Evolutionary conservation across 2,888 invertebrate species (phyloP), one percentile per base, ranked within the genome.

Genomic region (Andrena bucephala): DNA sequence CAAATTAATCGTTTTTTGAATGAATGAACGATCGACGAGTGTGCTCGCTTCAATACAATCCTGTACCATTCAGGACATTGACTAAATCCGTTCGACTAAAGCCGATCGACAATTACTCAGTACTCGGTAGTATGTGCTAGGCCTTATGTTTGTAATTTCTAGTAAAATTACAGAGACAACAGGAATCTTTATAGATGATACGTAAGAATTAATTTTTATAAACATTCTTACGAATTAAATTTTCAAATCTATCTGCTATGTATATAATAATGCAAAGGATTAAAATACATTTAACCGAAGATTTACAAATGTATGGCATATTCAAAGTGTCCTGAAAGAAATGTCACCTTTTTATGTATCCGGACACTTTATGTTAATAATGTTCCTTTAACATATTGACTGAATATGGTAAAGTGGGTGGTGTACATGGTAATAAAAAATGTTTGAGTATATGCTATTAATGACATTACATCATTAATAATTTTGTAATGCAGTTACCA

Each of bases 341-440:
- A 73, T 83, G 54, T 71, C 59, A 77, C 20, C 52, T 82, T 80
- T 75, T 48, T 20, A 33, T 87, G 48, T 71, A 33, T 68, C 29
- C 70, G 78, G 54, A 75, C 24, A 81, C 50, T 71, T 73, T 16
- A 48, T 59, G 57, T 60, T 31, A 29, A 57, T 27, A 33, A 62
- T 59, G 42, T 70, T 27, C 48, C 69, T 69, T 73, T 27, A 42
- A 48, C 74, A 68, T 31, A 83, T 72, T 62, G 20, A 81, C 83
- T 78, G 81, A 80, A 69, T 86, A 86, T 80, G 73, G 87, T 88
- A 88, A 88, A 88, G 89, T 88, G 87, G 89, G 88, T 88, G 88
- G 89, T 88, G 85, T 85, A 84, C 79, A 77, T 76, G 65, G 73
- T 52, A 76, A 36, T 82, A 54, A 52, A 66, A 65, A 72, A 78